Evolutionary conservation across 2,113 vertebrate genomes (phyloP).

Genomic region (Rhipidura dahli): DNA sequence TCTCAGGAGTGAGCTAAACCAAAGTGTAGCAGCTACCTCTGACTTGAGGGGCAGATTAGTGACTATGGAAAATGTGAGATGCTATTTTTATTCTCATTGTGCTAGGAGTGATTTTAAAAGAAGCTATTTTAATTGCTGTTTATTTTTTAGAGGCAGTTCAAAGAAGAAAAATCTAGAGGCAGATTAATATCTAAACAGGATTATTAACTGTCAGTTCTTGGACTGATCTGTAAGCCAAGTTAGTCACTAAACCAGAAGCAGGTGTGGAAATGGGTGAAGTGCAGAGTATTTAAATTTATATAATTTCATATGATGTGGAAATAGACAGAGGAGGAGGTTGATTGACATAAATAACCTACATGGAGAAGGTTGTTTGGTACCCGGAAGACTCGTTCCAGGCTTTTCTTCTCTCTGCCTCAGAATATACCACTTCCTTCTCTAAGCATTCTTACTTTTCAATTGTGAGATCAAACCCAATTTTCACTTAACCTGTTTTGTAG

Average conservation of each 20-base stretch:
- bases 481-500: background rate
- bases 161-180: background rate
- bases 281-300: background rate
- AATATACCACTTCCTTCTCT: background rate
- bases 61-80: background rate
- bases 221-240: background rate
- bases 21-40: background rate
- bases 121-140: background rate
- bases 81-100: slow-evolving; percentile 1
- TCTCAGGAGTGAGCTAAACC: background rate
- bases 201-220: background rate
- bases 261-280: background rate
- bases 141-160: background rate
- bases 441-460: background rate
- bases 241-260: background rate
- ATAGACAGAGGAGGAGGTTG: background rate
- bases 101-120: background rate
- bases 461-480: background rate
- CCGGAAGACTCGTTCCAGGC: background rate
- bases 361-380: background rate
- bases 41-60: background rate
- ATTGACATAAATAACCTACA: background rate
- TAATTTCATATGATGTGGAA: background rate
- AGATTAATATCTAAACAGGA: background rate
- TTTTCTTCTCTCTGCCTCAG: background rate